Conservation (phyloP, 2,113 vertebrate species). For the Diadophis punctatus region DNA sequence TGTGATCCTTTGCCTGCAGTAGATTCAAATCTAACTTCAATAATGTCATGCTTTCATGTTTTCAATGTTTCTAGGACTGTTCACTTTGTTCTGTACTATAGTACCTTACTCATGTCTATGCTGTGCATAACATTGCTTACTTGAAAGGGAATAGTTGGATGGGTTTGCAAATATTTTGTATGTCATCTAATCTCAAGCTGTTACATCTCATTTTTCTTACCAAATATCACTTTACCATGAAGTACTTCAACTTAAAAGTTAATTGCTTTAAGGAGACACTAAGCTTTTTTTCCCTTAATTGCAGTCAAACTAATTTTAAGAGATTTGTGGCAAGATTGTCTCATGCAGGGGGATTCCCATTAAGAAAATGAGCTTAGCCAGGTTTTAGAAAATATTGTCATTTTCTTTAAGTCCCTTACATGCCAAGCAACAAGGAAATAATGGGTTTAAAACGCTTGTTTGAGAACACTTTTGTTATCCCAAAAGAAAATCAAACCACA, state of each 20-base stretch:
- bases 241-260: not conserved
- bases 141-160: not conserved
- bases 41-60: not conserved
- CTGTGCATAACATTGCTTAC: not conserved
- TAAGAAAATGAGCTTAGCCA: slow-evolving; percentile 4
- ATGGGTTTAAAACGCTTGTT: not conserved
- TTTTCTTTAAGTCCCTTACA: not conserved
- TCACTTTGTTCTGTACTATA: not conserved
- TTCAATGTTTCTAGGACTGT: not conserved
- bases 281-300: not conserved
- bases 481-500: not conserved
- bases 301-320: not conserved
- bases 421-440: slow-evolving; percentile 1
- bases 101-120: not conserved
- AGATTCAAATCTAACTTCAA: not conserved
- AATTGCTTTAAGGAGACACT: slow-evolving; percentile 13
- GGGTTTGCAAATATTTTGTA: not conserved
- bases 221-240: not conserved
- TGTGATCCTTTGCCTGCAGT: not conserved
- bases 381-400: not conserved
- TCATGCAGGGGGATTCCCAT: slow-evolving; percentile 8
- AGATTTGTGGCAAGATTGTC: slow-evolving; percentile 4
- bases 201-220: not conserved
- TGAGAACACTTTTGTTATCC: slow-evolving; percentile 14
- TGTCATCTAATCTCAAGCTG: not conserved